Evolutionary conservation across 1,140 invertebrate genomes (phyloP), one percentile per base, ranked within the genome.

Genomic region (Drosophila insularis): DNA sequence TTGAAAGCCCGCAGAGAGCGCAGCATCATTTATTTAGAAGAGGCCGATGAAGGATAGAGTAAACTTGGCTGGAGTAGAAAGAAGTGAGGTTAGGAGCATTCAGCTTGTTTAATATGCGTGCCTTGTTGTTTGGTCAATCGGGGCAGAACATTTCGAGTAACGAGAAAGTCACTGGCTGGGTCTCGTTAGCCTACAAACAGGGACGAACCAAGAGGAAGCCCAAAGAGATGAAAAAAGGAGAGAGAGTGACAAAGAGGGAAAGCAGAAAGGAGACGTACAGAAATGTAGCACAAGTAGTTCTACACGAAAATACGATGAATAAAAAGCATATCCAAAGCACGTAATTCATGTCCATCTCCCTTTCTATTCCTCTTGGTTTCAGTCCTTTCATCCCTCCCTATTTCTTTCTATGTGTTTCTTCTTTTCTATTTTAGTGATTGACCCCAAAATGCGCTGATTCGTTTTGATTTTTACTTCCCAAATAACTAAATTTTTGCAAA

Each of bases 371-470:
- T 66, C 62, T 13, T n/a, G 4, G 10, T 46, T 19, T 54, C 31
- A 35, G 32, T 35, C 35, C 62, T 19, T 63, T 27, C 32, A 54
- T 54, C 79, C 23, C 39, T 65, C 32, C 61, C 19, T 37, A 54
- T 56, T 80, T n/a, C 35, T 65, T 19, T 63, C 21, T 27, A 46
- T 27, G 27, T 27, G 27, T 27, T 5, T 56, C 79, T 17, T 32
- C 4, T 10, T 27, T 68, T 31, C 59, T 37, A 2, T 35, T 54
- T 56, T 79, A 58, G 61, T 89, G 84, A 87, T 87, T 87, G 82
- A 87, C 82, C 82, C 76, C 82, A 89, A 87, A 80, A 84, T 63
- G 80, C 84, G 82, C 74, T 87, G 82, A 89, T 89, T 89, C 82
- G 80, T 75, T 86, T 81, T 81, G 84, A 87, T 80, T 89, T 85